Percentiles rank a stretch among this genome's conserved stretches.
phyloP scores from a whole-genome alignment of 2,113 vertebrate species.

The Cinclus mexicanus region DNA sequence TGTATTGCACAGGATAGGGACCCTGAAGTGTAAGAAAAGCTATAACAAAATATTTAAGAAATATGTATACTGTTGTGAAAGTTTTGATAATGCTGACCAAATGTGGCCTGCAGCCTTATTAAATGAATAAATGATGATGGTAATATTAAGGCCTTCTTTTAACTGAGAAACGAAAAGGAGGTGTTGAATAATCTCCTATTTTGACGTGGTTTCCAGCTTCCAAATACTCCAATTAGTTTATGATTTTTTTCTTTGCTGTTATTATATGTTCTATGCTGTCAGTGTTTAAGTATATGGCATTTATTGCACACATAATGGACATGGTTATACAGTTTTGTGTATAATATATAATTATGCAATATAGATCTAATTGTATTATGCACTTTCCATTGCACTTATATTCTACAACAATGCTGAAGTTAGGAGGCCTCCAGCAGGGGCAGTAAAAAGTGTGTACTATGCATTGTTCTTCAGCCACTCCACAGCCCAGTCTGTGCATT shows the following conservation, averaged over 20 bases:
- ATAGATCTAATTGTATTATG: neutral
- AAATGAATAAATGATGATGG: neutral
- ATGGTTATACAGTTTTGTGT: neutral
- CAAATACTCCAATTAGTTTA: neutral
- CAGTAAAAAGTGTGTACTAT: neutral
- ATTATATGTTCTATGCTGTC: neutral
- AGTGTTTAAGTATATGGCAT: neutral
- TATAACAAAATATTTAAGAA: neutral
- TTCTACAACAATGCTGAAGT: neutral
- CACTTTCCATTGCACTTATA: neutral
- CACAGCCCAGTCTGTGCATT: fast-evolving
- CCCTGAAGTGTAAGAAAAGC: neutral
- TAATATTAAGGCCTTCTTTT: neutral
- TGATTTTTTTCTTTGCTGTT: neutral
- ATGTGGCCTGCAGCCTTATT: neutral
- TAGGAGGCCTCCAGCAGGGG: neutral
- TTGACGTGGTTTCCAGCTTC: neutral
- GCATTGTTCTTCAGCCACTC: neutral
- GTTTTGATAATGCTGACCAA: neutral
- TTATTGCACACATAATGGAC: neutral
- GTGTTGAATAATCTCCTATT: neutral
- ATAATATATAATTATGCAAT: neutral
- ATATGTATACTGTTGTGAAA: neutral
- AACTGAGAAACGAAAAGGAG: neutral
- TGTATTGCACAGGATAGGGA: neutral